A percentile compares a stretch with the other conserved stretches of the same genome.
Evolutionary conservation across 2,113 vertebrate genomes (phyloP).

Genomic region (Scomber scombrus): DNA sequence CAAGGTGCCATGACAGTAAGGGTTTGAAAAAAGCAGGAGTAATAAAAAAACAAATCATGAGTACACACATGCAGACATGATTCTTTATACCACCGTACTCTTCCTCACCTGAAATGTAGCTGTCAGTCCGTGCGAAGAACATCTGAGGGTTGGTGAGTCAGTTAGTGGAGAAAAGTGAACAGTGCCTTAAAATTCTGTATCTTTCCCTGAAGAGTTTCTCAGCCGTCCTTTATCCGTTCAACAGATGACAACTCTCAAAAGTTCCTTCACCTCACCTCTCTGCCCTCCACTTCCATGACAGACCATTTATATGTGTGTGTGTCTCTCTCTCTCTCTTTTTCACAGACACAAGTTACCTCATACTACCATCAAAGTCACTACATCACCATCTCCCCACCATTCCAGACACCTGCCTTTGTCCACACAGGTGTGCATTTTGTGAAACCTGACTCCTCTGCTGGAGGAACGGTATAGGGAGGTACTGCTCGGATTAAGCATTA

Average conservation of each 20-base stretch:
- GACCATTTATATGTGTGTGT: not conserved
- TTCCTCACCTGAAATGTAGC: conserved; percentile 53
- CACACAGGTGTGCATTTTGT: conserved; percentile 29
- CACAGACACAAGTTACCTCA: not conserved
- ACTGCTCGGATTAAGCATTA: not conserved
- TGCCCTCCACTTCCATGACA: conserved; percentile 12
- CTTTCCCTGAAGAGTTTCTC: not conserved
- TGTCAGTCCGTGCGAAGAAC: not conserved
- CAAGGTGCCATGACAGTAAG: not conserved
- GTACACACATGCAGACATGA: not conserved
- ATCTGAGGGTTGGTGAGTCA: not conserved
- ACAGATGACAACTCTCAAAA: conserved; percentile 18
- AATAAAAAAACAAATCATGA: not conserved
- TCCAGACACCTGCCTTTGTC: conserved; percentile 16
- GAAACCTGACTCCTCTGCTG: conserved; percentile 28
- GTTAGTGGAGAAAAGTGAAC: not conserved
- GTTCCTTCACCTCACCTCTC: conserved; percentile 28
- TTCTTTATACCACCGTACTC: not conserved
- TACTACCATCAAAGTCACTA: not conserved
- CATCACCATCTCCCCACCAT: not conserved
- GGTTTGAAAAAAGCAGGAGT: not conserved
- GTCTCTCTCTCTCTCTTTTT: not conserved
- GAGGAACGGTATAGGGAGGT: conserved; percentile 7
- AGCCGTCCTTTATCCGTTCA: conserved; percentile 6
- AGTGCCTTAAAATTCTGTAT: not conserved